phyloP scores from a whole-genome alignment of 2,888 invertebrate genomes.

The Caenorhabditis sp. region DNA sequence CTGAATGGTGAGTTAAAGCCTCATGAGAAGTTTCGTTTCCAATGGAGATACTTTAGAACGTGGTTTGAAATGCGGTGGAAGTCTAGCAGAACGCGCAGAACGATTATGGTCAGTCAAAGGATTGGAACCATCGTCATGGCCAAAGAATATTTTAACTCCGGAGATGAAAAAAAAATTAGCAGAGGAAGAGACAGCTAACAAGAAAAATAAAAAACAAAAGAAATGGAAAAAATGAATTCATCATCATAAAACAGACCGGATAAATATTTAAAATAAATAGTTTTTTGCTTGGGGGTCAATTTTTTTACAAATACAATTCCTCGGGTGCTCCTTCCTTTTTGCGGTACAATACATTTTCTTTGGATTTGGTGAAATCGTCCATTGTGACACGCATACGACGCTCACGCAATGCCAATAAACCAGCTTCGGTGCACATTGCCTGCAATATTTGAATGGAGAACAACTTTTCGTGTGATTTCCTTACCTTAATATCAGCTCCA shows the following conservation, averaged over 20 bases:
- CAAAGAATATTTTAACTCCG: constrained; percentile 52
- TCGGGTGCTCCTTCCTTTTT: constrained; percentile 99
- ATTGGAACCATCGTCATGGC: constrained; percentile 47
- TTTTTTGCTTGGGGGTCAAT: background rate
- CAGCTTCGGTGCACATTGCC: constrained; percentile 99
- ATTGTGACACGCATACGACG: constrained; percentile 99
- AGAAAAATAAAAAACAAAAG: constrained; percentile 15
- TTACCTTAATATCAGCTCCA: constrained; percentile 77
- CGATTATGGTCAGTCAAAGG: constrained; percentile 71
- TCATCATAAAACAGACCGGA: background rate
- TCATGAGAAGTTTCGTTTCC: background rate
- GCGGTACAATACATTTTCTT: constrained; percentile 96
- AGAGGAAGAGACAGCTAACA: constrained; percentile 20
- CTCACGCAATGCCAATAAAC: constrained; percentile 94
- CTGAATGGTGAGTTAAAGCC: constrained; percentile 41
- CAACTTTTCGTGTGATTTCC: constrained; percentile 36
- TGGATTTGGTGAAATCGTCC: constrained; percentile 98
- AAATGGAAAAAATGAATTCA: constrained; percentile 10
- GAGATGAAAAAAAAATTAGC: constrained; percentile 30
- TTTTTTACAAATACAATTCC: constrained; percentile 86
- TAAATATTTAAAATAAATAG: background rate
- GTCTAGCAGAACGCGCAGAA: constrained; percentile 72
- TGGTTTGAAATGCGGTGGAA: constrained; percentile 75
- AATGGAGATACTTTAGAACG: constrained; percentile 50
- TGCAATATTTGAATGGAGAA: constrained; percentile 71